phyloP scores from a whole-genome alignment of 2,888 invertebrate species.

The Lasius fuliginosus region DNA sequence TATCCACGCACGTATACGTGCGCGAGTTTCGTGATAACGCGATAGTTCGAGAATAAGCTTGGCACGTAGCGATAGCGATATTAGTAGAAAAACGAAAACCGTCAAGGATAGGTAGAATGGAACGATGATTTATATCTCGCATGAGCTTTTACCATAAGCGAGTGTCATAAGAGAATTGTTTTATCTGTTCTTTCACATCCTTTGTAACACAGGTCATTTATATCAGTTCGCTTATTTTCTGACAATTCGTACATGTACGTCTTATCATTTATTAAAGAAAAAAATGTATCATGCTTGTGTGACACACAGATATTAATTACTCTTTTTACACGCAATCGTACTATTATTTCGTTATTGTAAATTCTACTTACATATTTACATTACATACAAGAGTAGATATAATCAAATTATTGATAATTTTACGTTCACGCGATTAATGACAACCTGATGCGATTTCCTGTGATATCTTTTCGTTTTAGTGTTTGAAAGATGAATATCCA shows the following conservation, averaged over 20 bases:
- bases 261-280: constrained; percentile 19
- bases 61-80: neutral
- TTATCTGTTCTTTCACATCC: constrained; percentile 13
- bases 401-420: neutral
- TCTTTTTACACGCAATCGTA: neutral
- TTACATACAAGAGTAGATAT: neutral
- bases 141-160: constrained; percentile 21
- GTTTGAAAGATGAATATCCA: neutral
- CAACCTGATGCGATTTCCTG: constrained; percentile 5
- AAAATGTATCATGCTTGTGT: neutral
- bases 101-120: neutral
- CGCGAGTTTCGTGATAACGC: neutral
- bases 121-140: constrained; percentile 18
- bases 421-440: neutral
- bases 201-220: neutral
- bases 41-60: neutral
- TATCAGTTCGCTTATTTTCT: constrained; percentile 31
- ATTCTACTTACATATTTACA: neutral
- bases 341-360: neutral
- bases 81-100: neutral
- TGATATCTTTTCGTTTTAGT: constrained; percentile 18
- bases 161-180: constrained; percentile 32
- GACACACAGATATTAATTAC: constrained; percentile 15
- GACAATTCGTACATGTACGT: constrained; percentile 4
- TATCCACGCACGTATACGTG: neutral